These are phyloP conservation scores for Paratrypauchen microcephalus DNA, from an alignment of 2,797 vertebrate genomes.

Conservation along the genomic window DNA sequence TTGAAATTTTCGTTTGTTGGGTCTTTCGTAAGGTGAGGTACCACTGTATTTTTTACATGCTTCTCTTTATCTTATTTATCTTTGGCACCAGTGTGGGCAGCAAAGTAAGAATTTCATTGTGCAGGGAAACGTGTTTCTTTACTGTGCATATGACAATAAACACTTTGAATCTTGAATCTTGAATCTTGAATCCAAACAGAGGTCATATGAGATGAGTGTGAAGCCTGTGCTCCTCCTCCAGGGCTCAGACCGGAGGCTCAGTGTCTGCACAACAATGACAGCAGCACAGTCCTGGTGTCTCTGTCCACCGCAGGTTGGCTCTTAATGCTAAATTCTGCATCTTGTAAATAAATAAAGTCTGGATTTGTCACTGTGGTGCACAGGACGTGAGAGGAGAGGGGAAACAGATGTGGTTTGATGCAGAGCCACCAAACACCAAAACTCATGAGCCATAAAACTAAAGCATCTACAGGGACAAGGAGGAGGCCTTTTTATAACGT, in stretches of 20 bases:
- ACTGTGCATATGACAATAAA: too few relatives aligned
- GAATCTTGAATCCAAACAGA: too few relatives aligned
- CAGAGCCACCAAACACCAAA: not conserved
- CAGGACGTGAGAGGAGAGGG: slow-evolving; percentile 3
- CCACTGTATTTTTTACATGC: too few relatives aligned
- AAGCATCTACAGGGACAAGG: not conserved
- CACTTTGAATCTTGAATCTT: too few relatives aligned
- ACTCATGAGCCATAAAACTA: not conserved
- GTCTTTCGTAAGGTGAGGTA: too few relatives aligned
- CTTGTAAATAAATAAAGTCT: slow-evolving; percentile 15
- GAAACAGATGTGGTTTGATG: slow-evolving; percentile 9
- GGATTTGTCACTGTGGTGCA: slow-evolving; percentile 4
- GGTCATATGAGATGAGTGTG: too few relatives aligned
- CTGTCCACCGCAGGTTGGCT: not conserved
- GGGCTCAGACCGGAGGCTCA: not conserved
- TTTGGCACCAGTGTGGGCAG: too few relatives aligned
- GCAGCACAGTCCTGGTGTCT: not conserved
- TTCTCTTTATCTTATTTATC: too few relatives aligned
- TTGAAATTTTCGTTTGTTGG: too few relatives aligned
- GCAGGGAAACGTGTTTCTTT: too few relatives aligned
- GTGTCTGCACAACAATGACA: slow-evolving; percentile 6
- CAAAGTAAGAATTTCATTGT: too few relatives aligned
- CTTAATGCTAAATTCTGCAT: not conserved
- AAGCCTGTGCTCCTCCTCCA: not conserved
- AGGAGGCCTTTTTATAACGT: not conserved